Base-by-base conservation (phyloP, 37 sponge, comb jelly and placozoan genomes). In the Chondrilla cf. caribensis region DNA sequence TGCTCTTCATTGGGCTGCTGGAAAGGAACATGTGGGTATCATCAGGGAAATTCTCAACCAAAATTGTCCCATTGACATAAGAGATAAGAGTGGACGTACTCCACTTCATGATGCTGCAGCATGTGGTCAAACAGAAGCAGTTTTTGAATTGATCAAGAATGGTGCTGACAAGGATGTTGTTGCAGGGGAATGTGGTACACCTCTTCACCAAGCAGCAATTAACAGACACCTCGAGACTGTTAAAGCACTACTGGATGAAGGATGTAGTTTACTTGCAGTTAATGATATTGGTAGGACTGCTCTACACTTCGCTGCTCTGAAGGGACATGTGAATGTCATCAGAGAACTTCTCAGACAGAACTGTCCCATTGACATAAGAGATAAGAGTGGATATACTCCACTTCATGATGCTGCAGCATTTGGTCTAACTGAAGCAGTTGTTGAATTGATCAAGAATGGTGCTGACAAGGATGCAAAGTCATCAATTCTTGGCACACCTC, bases 391-490 rank as follows among this genome's bases (percentile, higher is more conserved):
- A n/a, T 28, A 3, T 28, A 68, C 70, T 36, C 70, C 70, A n/a
- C 70, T 68, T 28, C 70, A 68, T 37, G 18, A 2, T 68, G 70
- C 70, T 68, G 33, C 70, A 31, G 33, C 19, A 19, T 3, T 19
- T 68, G 70, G 70, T 68, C 26, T 21, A 68, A 68, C 70, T 35
- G 37, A 6, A 36, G 70, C 70, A 36, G 70, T 35, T 35, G 19
- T n/a, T 68, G 70, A 68, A 33, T 37, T 68, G 18, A 29, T 68
- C 37, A 68, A 33, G 33, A 21, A 35, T 36, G 70, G 70, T 3
- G 70, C 70, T 31, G 1, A 3, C 2, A 68, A 68, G 37, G 6
- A 32, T 31, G 70, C 5, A 9, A 37, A 35, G 25, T 31, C 70
- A 35, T 31, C 36, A 35, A 68, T 21, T 28, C 32, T 3, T 68